Base-by-base conservation (phyloP, 2,797 vertebrate genomes). In the Myripristis jacobus region DNA sequence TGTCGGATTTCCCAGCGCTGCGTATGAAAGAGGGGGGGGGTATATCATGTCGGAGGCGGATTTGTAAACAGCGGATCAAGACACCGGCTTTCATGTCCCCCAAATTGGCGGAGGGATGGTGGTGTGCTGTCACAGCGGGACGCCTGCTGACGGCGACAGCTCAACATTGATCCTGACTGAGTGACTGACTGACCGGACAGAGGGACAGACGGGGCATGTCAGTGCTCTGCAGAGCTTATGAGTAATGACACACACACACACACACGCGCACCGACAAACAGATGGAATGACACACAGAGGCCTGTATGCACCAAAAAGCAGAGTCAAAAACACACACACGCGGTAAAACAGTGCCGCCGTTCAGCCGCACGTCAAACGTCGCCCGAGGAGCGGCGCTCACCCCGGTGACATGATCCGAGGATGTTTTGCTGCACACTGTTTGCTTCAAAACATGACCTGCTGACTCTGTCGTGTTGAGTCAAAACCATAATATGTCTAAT, bases 11-110 rank as follows among this genome's bases (percentile, higher is more conserved):
- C 63, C 56, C 56, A 5, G 64, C 47, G 1, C 62, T 0, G 68
- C 57, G 54, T 62, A 83, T 65, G n/a, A 46, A 58, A 75, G 54
- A n/a, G 67, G 12, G 63, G 19, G 10, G 18, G 6, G 60, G 66
- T 59, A 65, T 52, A 73, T 66, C 55, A 63, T 50, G 75, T 64
- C 46, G 75, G 71, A 65, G 66, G 74, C 68, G 83, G 86, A 84
- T 90, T 88, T 90, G 90, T 89, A 90, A 92, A 91, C 84, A 89
- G 82, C 34, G 58, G 85, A 87, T 92, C 82, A 90, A 77, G 69
- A 81, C 59, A 41, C 8, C 16, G 7, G 70, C 80, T 88, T 88
- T 81, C 82, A 80, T 76, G 82, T 86, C 63, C 61, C 18, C 44
- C 46, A 82, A 77, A 84, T 59, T 29, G 64, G 67, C 6, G 60